Conservation (phyloP, 2,888 invertebrate genomes). For the Caradrina kadenii region DNA sequence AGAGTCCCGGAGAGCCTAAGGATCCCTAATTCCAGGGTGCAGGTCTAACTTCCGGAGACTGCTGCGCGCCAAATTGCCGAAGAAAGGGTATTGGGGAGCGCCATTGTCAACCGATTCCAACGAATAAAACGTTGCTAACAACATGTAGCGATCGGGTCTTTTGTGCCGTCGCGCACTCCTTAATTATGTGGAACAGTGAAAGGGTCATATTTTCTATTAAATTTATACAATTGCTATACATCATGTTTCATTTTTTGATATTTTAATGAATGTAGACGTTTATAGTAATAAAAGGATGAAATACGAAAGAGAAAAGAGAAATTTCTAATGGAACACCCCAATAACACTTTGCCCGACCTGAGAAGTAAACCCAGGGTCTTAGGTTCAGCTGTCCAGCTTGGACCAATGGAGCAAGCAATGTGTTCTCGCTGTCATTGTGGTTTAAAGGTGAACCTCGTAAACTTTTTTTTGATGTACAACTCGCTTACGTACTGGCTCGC, state of each 20-base stretch:
- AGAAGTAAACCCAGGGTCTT: too few species aligned
- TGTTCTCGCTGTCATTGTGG: too few species aligned
- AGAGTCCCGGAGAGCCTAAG: slow-evolving; percentile 84
- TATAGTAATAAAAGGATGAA: neutral
- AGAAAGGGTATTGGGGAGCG: slow-evolving; percentile 86
- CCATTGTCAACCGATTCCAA: slow-evolving; percentile 89
- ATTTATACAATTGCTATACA: slow-evolving; percentile 81
- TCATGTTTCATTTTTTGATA: slow-evolving; percentile 68
- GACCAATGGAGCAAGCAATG: too few species aligned
- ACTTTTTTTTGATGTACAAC: too few species aligned
- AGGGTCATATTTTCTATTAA: slow-evolving; percentile 91
- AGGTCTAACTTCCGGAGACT: slow-evolving; percentile 85
- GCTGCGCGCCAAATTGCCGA: slow-evolving; percentile 88
- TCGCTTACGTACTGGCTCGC: too few species aligned
- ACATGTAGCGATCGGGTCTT: slow-evolving; percentile 86
- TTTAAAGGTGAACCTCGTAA: too few species aligned
- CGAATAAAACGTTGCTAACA: slow-evolving; percentile 87
- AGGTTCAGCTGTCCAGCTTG: too few species aligned
- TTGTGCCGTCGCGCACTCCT: slow-evolving; percentile 87
- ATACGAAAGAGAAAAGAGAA: too few species aligned
- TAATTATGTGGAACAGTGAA: slow-evolving; percentile 89
- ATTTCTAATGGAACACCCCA: too few species aligned
- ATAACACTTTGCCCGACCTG: too few species aligned
- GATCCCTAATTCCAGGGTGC: slow-evolving; percentile 85
- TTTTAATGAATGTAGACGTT: neutral